phyloP scores from a whole-genome alignment of 2,797 vertebrate genomes.

The Aratinga solstitialis region DNA sequence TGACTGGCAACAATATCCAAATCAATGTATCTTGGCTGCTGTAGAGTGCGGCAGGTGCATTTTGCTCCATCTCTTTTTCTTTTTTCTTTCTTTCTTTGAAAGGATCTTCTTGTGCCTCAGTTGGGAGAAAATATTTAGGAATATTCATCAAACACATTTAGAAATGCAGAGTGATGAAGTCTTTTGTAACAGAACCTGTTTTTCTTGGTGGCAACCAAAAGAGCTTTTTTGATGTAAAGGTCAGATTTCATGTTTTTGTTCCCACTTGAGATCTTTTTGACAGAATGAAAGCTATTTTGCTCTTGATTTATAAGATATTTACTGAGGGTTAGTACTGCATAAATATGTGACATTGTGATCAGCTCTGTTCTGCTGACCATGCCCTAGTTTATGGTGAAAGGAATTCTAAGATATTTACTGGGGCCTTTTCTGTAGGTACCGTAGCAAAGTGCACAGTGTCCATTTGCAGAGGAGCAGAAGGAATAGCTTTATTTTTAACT shows the following conservation, averaged over 20 bases:
- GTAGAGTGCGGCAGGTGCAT: background rate
- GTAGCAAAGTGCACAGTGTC: background rate
- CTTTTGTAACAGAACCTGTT: conserved; percentile 1
- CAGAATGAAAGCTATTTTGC: conserved; percentile 56
- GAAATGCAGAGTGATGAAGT: conserved; percentile 5
- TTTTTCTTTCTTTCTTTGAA: background rate
- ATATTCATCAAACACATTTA: conserved; percentile 11
- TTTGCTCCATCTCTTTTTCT: background rate
- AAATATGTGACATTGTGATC: conserved; percentile 5
- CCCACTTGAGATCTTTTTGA: conserved; percentile 35
- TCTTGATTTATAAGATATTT: conserved; percentile 60
- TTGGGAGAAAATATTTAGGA: background rate
- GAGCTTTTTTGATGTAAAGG: conserved; percentile 62
- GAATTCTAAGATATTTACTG: background rate
- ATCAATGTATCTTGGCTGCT: background rate
- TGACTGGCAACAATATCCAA: background rate
- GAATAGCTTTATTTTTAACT: conserved; percentile 22
- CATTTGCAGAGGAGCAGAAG: background rate
- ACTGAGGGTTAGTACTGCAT: conserved; percentile 39
- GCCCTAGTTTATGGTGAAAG: background rate
- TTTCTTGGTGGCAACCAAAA: conserved; percentile 1
- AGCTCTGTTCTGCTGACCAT: conserved; percentile 5
- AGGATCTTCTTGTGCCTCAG: background rate
- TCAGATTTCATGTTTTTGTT: conserved; percentile 70
- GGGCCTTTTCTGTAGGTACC: background rate